Evolutionary conservation across 2,797 vertebrate species (phyloP).

Genomic region (Parauchenoglanis punctatus): DNA sequence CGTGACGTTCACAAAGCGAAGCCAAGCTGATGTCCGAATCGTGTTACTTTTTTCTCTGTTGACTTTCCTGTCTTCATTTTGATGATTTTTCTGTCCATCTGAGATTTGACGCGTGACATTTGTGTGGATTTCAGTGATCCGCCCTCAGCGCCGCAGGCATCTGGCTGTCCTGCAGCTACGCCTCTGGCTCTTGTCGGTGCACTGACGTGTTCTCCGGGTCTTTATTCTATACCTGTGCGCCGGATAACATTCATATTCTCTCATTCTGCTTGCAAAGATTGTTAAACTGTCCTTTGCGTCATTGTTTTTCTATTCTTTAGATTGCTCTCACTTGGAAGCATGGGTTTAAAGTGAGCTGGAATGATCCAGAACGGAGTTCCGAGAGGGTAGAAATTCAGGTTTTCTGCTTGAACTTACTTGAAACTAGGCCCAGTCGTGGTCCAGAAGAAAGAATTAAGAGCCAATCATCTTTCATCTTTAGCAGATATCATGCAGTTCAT

Average conservation of each 20-base stretch:
- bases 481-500: not conserved
- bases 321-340: not conserved
- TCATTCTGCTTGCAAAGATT: not conserved
- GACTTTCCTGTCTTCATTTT: too few species aligned
- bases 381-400: not conserved
- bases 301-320: not conserved
- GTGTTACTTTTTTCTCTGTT: not conserved
- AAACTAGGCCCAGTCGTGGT: not conserved
- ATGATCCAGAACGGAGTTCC: not conserved
- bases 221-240: not conserved
- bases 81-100: not conserved
- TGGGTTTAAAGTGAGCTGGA: not conserved
- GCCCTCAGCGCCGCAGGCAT: not conserved
- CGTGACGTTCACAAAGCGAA: not conserved
- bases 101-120: not conserved
- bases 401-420: not conserved
- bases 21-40: not conserved
- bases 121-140: not conserved
- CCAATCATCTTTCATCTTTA: not conserved
- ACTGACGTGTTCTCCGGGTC: not conserved
- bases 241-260: too few species aligned
- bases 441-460: not conserved
- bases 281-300: not conserved
- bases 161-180: constrained; percentile 4
- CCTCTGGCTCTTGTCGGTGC: not conserved